Conservation (phyloP, 2,797 vertebrate species). For the Tapirus indicus region DNA sequence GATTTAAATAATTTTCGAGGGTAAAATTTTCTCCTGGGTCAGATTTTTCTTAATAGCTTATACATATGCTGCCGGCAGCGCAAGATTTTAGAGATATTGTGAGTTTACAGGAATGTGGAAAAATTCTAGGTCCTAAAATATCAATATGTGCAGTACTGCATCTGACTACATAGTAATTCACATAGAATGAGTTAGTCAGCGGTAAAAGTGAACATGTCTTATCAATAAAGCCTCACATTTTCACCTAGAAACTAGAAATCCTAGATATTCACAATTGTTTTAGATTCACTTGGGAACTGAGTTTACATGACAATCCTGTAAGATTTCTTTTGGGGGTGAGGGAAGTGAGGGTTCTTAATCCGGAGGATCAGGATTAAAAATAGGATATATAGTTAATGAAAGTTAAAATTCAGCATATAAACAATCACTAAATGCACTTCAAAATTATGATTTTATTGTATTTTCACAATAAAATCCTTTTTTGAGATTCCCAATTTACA, state of each 20-base stretch:
- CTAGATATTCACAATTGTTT: constrained; percentile 3
- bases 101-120: not conserved
- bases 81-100: not conserved
- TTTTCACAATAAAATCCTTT: not conserved
- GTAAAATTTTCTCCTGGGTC: not conserved
- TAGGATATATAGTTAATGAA: not conserved
- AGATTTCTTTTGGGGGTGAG: not conserved
- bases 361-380: not conserved
- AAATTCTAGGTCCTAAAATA: not conserved
- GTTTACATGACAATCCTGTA: not conserved
- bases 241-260: not conserved
- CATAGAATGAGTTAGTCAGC: not conserved
- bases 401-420: not conserved
- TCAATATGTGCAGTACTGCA: not conserved
- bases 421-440: not conserved
- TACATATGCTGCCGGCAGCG: not conserved
- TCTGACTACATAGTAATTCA: not conserved
- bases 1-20: not conserved
- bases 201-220: not conserved
- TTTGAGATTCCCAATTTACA: not conserved
- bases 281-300: not conserved
- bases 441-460: not conserved
- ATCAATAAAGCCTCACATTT: not conserved
- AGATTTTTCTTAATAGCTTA: not conserved
- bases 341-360: not conserved